Base-by-base conservation (phyloP, 1,140 invertebrate genomes). In the Colletes latitarsis region DNA sequence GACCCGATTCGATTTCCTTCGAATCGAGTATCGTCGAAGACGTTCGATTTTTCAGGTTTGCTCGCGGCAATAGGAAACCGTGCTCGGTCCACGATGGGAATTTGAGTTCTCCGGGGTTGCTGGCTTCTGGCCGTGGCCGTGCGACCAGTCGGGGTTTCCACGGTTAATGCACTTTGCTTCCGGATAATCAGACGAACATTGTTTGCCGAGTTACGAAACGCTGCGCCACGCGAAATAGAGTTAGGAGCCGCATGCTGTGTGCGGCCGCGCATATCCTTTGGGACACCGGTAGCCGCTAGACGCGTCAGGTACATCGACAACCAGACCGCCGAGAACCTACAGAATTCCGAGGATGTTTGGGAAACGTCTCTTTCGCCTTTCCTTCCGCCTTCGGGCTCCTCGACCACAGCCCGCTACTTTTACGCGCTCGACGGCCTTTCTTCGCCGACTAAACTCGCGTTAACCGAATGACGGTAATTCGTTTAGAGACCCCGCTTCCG, bases 181-280 rank as follows among this genome's bases (percentile, higher is more conserved):
- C 60, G 84, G 67, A 82, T 84, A 86, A 84, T 86, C 84, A 82
- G 68, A 75, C 74, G 63, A 82, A 82, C 82, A 67, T 81, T 84
- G 84, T 86, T 86, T 82, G 82, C 55, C 63, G 73, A 83, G 82
- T 84, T 83, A 60, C 69, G 73, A 76, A 82, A 78, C 60, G 70
- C 70, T 30, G 70, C 19, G 46, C 19, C 41, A 52, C 58, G 69
- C 30, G 71, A 79, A 82, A 78, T 63, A 62, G 66, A 84, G 82
- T 86, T 84, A 83, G 55, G 53, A 19, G 73, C 46, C 15, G 49
- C 58, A 68, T 53, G 52, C 49, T 43, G 49, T 19, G 58, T 55
- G 68, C 39, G 21, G 46, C 43, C 72, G 43, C 21, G 63, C 19
- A 9, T 49, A 46, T 30, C 72, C 79, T 67, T 57, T 72, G 57